A percentile compares a stretch with the other conserved stretches of the same genome.
Conservation (phyloP, 2,113 vertebrate species). For the Cavia porcellus region DNA sequence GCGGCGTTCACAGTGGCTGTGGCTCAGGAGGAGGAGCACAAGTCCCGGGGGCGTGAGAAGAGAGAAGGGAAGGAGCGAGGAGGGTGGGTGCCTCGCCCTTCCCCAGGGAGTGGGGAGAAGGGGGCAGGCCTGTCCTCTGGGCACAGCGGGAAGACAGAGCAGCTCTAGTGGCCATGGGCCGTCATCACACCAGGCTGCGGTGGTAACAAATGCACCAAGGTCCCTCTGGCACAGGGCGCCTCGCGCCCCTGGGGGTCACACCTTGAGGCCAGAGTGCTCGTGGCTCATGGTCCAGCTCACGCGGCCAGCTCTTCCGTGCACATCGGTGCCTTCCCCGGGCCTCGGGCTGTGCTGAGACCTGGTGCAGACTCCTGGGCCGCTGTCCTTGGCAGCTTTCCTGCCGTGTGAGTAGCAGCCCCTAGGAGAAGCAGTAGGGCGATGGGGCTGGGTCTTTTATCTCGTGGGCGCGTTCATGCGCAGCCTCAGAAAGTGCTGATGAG, state of each 20-base stretch:
- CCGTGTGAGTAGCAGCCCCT: neutral
- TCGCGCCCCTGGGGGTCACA: rapidly evolving
- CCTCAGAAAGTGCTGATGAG: neutral
- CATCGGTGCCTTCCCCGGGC: neutral
- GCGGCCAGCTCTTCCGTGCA: neutral
- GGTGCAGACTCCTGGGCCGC: neutral
- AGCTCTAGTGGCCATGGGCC: neutral
- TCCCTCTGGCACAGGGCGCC: neutral
- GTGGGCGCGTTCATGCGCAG: neutral
- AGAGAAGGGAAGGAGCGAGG: neutral
- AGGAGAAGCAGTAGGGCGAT: neutral
- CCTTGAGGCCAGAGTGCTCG: neutral
- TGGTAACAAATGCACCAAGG: neutral
- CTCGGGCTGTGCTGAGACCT: neutral
- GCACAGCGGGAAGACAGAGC: too few species aligned
- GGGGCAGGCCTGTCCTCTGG: neutral
- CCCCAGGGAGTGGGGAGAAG: neutral
- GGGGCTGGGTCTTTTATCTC: too few species aligned
- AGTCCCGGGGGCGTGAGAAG: neutral
- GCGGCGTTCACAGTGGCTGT: neutral
- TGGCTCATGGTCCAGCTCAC: too few species aligned
- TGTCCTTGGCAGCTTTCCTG: neutral
- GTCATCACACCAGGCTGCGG: neutral
- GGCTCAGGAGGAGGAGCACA: neutral
- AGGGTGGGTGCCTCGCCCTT: neutral